Base-by-base conservation (phyloP, 2,113 vertebrate species). In the Pongo abelii region DNA sequence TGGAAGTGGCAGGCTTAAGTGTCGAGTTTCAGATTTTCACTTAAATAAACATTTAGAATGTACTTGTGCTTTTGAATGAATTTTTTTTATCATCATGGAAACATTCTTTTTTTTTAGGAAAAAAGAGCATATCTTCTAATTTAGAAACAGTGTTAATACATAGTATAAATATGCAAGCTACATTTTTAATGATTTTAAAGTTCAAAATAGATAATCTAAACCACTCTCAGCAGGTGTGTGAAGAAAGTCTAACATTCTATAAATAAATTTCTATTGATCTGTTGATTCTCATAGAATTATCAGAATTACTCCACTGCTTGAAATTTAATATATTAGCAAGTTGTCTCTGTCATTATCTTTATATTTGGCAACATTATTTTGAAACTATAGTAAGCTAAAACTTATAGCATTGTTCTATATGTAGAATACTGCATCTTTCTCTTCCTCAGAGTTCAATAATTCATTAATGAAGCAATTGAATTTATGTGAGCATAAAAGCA, bases 251-350 rank as follows among this genome's bases (percentile, higher is more conserved):
- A 84, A 25, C 55, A 70, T 89, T 77, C 38, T 61, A 1, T 77
- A 95, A 96, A 85, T 87, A 86, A 87, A 90, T 93, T 96, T 97
- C 4, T 91, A 97, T 32, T 35, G 83, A 85, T 89, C 96, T 95
- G 8, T 5, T 96, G 97, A 94, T 30, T 90, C 11, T 9, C 22
- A 38, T n/a, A 23, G 48, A 98, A 86, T 32, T 91, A 81, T 52
- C 75, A 61, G 69, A 50, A 79, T 78, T 72, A 84, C 2, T 86
- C 12, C 88, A 75, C 74, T 22, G 69, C 38, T 87, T 75, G 30
- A 32, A 57, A 89, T 30, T 48, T 74, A 50, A 67, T 32, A 43
- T 79, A 75, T 40, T 81, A 81, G 18, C 40, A 55, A 61, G 46
- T 91, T 38, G 25, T 83, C 74, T 89, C 4, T 70, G 30, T 83